These are phyloP conservation scores for Eupithecia subfuscata DNA, from an alignment of 2,888 invertebrate genomes.

Conservation along the genomic window DNA sequence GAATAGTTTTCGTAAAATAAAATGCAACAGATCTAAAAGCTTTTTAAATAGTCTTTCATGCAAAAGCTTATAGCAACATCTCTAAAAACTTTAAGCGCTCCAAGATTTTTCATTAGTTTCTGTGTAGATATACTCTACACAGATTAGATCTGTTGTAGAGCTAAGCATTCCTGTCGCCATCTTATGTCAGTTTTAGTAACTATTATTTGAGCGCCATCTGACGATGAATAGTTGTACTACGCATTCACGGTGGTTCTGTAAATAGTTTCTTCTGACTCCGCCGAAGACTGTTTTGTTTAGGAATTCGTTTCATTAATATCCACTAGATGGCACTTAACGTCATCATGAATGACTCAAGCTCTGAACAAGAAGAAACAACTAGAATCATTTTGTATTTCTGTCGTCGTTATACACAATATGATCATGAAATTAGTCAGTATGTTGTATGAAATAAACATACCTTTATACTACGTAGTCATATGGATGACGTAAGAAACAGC, in stretches of 20 bases:
- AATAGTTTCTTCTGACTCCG: neutral
- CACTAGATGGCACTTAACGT: neutral
- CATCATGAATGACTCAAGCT: neutral
- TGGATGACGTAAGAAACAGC: neutral
- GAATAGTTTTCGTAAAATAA: neutral
- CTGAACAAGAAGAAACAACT: neutral
- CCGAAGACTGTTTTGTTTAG: neutral
- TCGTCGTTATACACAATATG: neutral
- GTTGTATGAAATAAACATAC: neutral
- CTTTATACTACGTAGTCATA: neutral
- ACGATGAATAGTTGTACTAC: slow-evolving; percentile 24
- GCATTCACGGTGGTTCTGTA: neutral
- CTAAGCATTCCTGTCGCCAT: slow-evolving; percentile 8
- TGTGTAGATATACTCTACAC: no score
- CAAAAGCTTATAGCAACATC: neutral
- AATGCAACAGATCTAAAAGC: no score
- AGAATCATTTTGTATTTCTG: neutral
- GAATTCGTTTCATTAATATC: neutral
- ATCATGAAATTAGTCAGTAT: neutral
- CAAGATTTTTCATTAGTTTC: neutral
- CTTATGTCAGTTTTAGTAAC: slow-evolving; percentile 3
- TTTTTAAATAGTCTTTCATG: neutral
- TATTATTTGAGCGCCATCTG: slow-evolving; percentile 30
- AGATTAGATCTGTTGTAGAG: no score
- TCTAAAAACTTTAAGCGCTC: neutral